phyloP scores from a whole-genome alignment of 2,797 vertebrate genomes.

The Characodon lateralis region DNA sequence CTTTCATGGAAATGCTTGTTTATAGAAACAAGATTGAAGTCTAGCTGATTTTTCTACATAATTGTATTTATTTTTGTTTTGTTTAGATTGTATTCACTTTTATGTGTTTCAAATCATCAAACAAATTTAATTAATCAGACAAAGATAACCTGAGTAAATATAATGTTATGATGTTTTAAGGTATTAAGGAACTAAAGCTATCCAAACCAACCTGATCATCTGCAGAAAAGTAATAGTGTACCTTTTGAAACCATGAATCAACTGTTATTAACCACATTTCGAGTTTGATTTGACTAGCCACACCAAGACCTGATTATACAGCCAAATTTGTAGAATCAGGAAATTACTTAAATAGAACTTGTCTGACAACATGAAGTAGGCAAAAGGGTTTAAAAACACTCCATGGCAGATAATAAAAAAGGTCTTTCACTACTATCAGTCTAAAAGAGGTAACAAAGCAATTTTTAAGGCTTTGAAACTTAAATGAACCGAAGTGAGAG shows the following conservation, averaged over 20 bases:
- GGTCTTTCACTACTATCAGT: too few species aligned
- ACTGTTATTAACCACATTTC: too few species aligned
- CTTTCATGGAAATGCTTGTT: not conserved
- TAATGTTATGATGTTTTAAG: too few species aligned
- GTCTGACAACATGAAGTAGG: too few species aligned
- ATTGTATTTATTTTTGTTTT: not conserved
- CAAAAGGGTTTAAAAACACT: too few species aligned
- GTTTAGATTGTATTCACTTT: too few species aligned
- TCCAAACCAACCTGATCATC: not conserved
- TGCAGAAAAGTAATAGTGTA: not conserved
- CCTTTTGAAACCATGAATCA: not conserved
- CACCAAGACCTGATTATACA: not conserved
- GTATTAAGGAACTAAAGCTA: not conserved
- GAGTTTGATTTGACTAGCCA: not conserved
- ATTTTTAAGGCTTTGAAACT: too few species aligned
- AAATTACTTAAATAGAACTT: not conserved
- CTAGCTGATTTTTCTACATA: not conserved
- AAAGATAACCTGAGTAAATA: not conserved
- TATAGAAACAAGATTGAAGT: not conserved
- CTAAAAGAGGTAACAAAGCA: too few species aligned
- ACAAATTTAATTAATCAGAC: not conserved
- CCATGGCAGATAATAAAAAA: too few species aligned
- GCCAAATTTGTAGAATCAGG: not conserved
- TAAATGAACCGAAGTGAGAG: too few species aligned
- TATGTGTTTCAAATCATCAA: too few species aligned